Base-by-base conservation (phyloP, 2,888 invertebrate species). In the Rutpela maculata region DNA sequence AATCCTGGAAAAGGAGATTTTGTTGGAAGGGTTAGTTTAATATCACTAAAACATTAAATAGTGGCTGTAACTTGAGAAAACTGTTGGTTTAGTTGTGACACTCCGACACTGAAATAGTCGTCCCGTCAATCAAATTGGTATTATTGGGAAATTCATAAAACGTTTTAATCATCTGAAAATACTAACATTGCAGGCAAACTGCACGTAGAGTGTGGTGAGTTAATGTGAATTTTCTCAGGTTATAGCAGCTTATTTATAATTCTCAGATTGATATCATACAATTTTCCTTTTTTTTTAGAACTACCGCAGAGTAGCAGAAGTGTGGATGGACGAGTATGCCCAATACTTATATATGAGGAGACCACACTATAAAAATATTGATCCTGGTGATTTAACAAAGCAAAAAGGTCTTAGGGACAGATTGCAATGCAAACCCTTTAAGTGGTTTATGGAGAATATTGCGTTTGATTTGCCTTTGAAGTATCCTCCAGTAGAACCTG, bases 251-350 rank as follows among this genome's bases (percentile, higher is more conserved):
- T 35, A 35, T 7, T 35, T 35, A 35, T 35, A 0, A 26, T 3
- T 35, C 0, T 22, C 62, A 31, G 4, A 26, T 26, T 3, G 22
- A 38, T 59, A 22, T 57, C 4, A 10, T 31, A 31, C 22, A n/a
- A 57, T 69, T 43, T 38, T 38, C 15, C 1, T 31, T 72, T 78
- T 68, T 31, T 72, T 78, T 68, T 87, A 96, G 95, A 98, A 98
- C 90, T 97, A 97, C 89, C 93, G 95, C 59, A 93, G 98, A 77
- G 98, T 98, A 0, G 98, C 98, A 0, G 97, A 97, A 85, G 98
- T 99, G 1, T 99, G 99, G 99, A 98, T 99, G 98, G 99, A 99
- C 88, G 98, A 99, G 86, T 99, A 98, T 89, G 96, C 96, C 1
- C 92, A 98, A 83, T 94, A 93, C 87, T 89, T 99, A 71, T 99